Conservation (phyloP, 2,888 invertebrate species). For the Spisula subtruncata region DNA sequence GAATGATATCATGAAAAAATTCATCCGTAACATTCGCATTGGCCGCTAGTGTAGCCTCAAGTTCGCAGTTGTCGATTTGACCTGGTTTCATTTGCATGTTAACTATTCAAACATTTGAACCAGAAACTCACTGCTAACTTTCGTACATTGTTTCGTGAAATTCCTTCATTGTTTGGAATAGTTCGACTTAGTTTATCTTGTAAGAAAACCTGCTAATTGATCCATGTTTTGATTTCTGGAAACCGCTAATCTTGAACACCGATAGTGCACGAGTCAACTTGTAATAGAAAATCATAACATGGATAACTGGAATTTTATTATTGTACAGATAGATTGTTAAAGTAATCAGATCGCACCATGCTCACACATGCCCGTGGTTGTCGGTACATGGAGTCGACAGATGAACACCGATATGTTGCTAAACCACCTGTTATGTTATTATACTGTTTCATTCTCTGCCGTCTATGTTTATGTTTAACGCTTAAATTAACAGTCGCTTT, state of each 20-base stretch:
- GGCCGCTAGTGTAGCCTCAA: no score
- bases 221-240: neutral
- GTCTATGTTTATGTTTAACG: conserved; percentile 2
- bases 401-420: neutral
- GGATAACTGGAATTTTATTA: neutral
- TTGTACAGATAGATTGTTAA: neutral
- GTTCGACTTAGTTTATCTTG: neutral
- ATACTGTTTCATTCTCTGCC: neutral
- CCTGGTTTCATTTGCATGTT: no score
- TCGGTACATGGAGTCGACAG: neutral
- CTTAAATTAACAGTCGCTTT: neutral
- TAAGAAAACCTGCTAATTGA: neutral
- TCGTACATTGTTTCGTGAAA: neutral
- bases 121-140: no score
- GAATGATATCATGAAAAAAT: no score
- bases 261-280: neutral
- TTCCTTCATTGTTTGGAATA: neutral
- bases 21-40: no score
- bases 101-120: no score
- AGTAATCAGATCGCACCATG: neutral
- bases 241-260: neutral
- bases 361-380: neutral
- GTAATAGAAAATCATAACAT: neutral
- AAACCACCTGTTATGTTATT: neutral
- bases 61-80: no score